Percentiles rank a stretch among this genome's conserved stretches.
Conservation (phyloP, 1,140 invertebrate species). For the Asobara japonica region DNA sequence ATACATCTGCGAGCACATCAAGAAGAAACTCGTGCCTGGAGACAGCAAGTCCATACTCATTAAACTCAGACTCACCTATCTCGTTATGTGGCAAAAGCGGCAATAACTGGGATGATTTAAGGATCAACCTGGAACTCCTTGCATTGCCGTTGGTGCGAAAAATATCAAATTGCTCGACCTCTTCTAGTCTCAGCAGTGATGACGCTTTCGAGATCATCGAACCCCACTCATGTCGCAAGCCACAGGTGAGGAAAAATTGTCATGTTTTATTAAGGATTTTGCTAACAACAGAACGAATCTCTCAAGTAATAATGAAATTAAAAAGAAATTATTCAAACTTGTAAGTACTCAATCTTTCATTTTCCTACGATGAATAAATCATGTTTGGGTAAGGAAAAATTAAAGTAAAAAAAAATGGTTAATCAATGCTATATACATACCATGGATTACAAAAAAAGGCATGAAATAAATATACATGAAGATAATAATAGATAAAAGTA, state of each 20-base stretch:
- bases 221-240: slow-evolving; percentile 54
- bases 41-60: slow-evolving; percentile 42
- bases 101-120: slow-evolving; percentile 24
- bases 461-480: too few relatives aligned
- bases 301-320: too few relatives aligned
- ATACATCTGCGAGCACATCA: background rate
- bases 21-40: slow-evolving; percentile 57
- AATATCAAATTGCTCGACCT: slow-evolving; percentile 73
- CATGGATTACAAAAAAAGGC: too few relatives aligned
- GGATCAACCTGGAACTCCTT: slow-evolving; percentile 66
- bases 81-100: background rate
- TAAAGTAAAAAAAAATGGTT: too few relatives aligned
- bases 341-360: too few relatives aligned
- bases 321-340: too few relatives aligned
- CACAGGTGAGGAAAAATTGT: slow-evolving; percentile 57
- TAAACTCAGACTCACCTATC: background rate
- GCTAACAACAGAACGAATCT: too few relatives aligned
- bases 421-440: too few relatives aligned
- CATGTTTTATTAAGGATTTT: slow-evolving; percentile 7
- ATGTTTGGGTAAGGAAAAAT: too few relatives aligned
- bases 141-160: slow-evolving; percentile 70
- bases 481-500: too few relatives aligned
- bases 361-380: too few relatives aligned
- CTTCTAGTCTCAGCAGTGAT: slow-evolving; percentile 74
- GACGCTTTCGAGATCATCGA: slow-evolving; percentile 71